Conservation (phyloP, 1,140 invertebrate genomes). For the Drosophila prosaltans region DNA sequence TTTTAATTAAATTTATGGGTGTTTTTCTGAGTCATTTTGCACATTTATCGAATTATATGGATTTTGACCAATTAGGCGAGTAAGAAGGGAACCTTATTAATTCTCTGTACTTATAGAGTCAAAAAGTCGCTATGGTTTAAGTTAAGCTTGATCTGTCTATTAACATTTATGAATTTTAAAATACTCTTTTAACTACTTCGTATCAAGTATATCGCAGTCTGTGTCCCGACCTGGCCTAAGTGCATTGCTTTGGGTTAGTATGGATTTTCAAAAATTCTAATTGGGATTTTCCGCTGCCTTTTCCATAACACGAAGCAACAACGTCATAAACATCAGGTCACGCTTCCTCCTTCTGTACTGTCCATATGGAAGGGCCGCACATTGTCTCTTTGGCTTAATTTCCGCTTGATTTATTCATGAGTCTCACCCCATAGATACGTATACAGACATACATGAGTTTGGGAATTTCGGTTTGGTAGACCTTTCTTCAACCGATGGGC, state of each 20-base stretch:
- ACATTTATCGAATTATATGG: constrained; percentile 37
- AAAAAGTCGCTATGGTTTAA: too few relatives aligned
- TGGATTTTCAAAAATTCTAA: constrained; percentile 51
- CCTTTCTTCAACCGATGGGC: not conserved
- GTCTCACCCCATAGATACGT: constrained; percentile 18
- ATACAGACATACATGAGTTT: constrained; percentile 21
- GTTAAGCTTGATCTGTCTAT: too few relatives aligned
- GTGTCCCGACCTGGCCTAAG: not conserved
- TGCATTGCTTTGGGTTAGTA: constrained; percentile 26
- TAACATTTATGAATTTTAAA: too few relatives aligned
- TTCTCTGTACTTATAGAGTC: too few relatives aligned
- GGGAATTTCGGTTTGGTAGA: not conserved
- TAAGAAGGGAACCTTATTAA: not conserved
- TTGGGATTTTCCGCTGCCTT: constrained; percentile 60
- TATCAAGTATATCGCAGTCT: constrained; percentile 15
- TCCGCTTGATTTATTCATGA: constrained; percentile 65
- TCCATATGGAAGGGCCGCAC: not conserved
- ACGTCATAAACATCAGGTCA: not conserved
- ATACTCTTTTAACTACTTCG: not conserved
- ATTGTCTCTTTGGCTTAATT: constrained; percentile 49
- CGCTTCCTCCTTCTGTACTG: not conserved
- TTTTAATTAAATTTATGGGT: constrained; percentile 43
- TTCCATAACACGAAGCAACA: not conserved
- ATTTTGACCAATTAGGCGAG: constrained; percentile 35
- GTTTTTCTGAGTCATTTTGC: constrained; percentile 36